Evolutionary conservation across 2,888 invertebrate genomes (phyloP).

Genomic region (Dione vanillae): DNA sequence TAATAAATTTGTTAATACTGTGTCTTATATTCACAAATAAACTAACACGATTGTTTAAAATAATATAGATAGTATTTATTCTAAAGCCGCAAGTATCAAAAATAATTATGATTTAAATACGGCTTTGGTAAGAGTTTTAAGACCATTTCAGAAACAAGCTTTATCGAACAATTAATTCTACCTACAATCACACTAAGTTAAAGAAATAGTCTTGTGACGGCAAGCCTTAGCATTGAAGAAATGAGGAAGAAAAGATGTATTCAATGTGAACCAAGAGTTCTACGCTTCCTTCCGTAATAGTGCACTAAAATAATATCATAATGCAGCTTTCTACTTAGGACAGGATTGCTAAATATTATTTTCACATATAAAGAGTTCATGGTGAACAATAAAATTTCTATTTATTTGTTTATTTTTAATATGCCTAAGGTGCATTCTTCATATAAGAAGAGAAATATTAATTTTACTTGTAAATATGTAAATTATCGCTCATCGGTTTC

Average conservation of each 20-base stretch:
- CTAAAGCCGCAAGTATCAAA: background rate
- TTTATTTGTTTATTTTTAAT: slow-evolving; percentile 17
- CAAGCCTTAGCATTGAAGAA: too few relatives aligned
- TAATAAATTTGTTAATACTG: background rate
- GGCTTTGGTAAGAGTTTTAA: background rate
- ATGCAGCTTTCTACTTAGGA: slow-evolving; percentile 13
- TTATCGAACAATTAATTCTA: too few relatives aligned
- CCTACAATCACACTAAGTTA: too few relatives aligned
- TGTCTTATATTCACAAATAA: background rate
- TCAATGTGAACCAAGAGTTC: background rate
- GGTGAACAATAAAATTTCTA: slow-evolving; percentile 12
- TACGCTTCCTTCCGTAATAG: background rate
- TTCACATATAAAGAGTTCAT: slow-evolving; percentile 4
- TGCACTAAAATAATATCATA: slow-evolving; percentile 3
- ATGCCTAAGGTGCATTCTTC: background rate
- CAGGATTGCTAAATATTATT: slow-evolving; percentile 5
- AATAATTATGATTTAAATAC: background rate
- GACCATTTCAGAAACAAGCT: too few relatives aligned
- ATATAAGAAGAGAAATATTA: background rate
- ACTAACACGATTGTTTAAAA: too few relatives aligned
- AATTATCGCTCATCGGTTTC: slow-evolving; percentile 14
- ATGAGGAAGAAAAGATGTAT: too few relatives aligned
- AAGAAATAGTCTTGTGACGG: too few relatives aligned
- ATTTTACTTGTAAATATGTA: slow-evolving; percentile 20
- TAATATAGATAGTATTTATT: too few relatives aligned